Base-by-base conservation (phyloP, 2,888 invertebrate genomes). In the Camptogramma bilineatum region DNA sequence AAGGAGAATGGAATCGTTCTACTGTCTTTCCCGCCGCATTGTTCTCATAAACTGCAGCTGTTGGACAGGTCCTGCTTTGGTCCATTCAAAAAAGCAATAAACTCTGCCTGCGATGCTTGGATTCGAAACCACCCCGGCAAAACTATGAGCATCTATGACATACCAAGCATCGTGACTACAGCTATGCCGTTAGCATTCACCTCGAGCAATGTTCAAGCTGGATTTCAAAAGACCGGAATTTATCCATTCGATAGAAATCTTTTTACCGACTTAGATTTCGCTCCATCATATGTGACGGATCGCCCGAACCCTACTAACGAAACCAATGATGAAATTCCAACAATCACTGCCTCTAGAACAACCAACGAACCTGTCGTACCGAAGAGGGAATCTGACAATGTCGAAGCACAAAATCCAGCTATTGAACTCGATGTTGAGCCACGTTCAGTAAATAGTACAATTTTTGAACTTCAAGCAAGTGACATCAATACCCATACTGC, bases 121-220 rank as follows among this genome's bases (percentile, higher is more conserved):
- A 74, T 82, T 74, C 48, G 71, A 52, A 78, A 28, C 21, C 28
- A 82, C 18, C 76, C 79, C 1, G 80, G 76, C 0, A 72, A 70
- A 60, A 74, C 76, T 0, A 78, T 81, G 73, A 53, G 75, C 0
- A 80, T 79, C 1, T 77, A 81, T 24, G 73, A 81, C 28, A 77
- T 82, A n/a, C 80, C 79, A 19, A 58, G 63, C 0, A 72, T 79
- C 39, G 56, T 74, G 2, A 50, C 31, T 7, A 57, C 50, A 51
- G 71, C 79, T 9, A 61, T 75, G 52, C 78, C 78, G 4, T 39
- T 70, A 0, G 75, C 78, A 52, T 8, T 78, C 0, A 77, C 77
- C 39, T 68, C 47, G 5, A 0, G 46, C 0, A 78, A 79, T 50
- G 76, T 80, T 56, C 72, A 72, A 19, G 68, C 71, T 8, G 78